These are phyloP conservation scores for Hypolimnas misippus DNA, from an alignment of 2,888 invertebrate species.

Conservation along the genomic window DNA sequence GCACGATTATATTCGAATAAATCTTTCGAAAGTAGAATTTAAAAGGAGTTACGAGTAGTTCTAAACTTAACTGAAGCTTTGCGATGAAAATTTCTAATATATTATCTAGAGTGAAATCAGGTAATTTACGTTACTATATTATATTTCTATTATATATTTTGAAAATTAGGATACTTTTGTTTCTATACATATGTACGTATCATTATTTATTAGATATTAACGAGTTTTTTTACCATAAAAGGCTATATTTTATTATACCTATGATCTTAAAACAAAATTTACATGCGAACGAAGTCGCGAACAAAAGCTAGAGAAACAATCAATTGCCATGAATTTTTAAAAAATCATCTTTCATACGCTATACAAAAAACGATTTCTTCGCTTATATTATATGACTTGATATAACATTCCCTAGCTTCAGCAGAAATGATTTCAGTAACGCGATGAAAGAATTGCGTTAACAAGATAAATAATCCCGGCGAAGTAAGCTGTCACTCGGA, in stretches of 20 bases:
- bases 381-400: background rate
- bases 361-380: too few species aligned
- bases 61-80: background rate
- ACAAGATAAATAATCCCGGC: conserved; percentile 31
- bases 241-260: too few species aligned
- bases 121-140: too few species aligned
- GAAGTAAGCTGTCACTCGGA: conserved; percentile 29
- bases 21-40: background rate
- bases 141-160: too few species aligned
- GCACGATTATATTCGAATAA: conserved; percentile 12
- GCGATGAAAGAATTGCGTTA: conserved; percentile 27
- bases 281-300: too few species aligned
- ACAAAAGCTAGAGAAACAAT: too few species aligned
- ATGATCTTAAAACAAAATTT: too few species aligned
- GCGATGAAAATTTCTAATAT: background rate
- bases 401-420: background rate
- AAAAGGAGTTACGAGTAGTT: background rate
- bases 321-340: background rate
- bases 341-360: background rate
- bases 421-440: conserved; percentile 3
- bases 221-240: too few species aligned
- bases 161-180: too few species aligned
- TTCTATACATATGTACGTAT: too few species aligned
- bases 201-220: too few species aligned
- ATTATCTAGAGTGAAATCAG: too few species aligned